Percentiles rank a stretch among this genome's conserved stretches.
Evolutionary conservation across 2,797 vertebrate species (phyloP).

Genomic region (Gallirallus australis): DNA sequence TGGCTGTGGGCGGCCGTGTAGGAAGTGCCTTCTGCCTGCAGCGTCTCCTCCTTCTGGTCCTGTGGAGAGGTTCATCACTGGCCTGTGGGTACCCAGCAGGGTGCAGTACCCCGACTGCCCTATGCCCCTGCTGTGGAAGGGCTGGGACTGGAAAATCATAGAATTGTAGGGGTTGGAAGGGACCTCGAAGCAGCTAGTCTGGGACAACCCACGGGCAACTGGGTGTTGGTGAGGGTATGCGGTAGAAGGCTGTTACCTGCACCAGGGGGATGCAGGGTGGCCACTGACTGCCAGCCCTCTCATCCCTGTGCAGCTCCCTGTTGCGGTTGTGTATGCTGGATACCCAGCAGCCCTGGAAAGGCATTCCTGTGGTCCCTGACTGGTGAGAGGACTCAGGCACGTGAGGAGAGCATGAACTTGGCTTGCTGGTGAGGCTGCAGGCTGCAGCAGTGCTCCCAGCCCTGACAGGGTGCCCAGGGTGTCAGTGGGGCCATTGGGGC

Average conservation of each 20-base stretch:
- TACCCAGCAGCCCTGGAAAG: not conserved
- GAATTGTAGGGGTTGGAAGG: too few relatives aligned
- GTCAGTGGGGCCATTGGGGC: not conserved
- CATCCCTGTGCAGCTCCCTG: not conserved
- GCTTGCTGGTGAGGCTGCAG: accelerated
- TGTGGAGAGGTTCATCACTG: not conserved
- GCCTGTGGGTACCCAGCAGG: not conserved
- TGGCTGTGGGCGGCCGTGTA: not conserved
- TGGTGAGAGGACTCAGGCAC: not conserved
- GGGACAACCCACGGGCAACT: accelerated
- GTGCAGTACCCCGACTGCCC: not conserved
- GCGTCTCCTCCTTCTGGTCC: not conserved
- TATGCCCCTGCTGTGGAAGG: not conserved
- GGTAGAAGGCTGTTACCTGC: not conserved
- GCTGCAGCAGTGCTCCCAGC: not conserved
- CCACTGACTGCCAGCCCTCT: not conserved
- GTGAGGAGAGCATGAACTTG: accelerated
- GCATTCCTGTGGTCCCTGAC: not conserved
- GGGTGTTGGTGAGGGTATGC: not conserved
- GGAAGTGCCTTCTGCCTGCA: not conserved
- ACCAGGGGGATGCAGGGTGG: not conserved
- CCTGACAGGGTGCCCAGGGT: not conserved
- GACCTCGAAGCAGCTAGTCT: not conserved
- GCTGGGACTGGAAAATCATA: not conserved
- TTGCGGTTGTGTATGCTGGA: not conserved